A percentile compares a stretch with the other conserved stretches of the same genome.
Evolutionary conservation across 2,113 vertebrate species (phyloP).

Genomic region (Amphiprion percula): DNA sequence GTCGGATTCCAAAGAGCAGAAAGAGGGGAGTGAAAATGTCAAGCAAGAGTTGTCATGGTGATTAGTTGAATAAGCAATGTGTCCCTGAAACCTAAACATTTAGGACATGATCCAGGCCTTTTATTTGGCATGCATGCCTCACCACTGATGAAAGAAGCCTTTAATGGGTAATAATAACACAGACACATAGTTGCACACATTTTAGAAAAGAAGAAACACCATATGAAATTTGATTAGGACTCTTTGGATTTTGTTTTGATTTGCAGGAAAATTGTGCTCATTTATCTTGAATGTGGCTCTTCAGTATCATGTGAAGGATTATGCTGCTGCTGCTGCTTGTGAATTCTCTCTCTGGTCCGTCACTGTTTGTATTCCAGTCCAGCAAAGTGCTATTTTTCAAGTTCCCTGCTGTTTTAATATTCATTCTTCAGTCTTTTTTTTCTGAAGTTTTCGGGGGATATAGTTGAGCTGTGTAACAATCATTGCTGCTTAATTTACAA

Average conservation of each 20-base stretch:
- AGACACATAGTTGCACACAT: constrained; percentile 31
- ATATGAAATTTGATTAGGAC: constrained; percentile 58
- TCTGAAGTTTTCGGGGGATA: constrained; percentile 22
- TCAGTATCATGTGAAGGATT: constrained; percentile 77
- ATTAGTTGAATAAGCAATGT: constrained; percentile 82
- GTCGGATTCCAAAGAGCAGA: constrained; percentile 63
- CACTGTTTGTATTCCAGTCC: constrained; percentile 75
- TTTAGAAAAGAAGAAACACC: constrained; percentile 12
- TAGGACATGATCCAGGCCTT: constrained; percentile 64
- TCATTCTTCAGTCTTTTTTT: constrained; percentile 50
- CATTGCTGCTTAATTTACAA: constrained; percentile 32
- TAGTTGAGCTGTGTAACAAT: constrained; percentile 41
- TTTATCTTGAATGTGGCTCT: constrained; percentile 65
- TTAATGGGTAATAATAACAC: constrained; percentile 51
- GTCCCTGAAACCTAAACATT: constrained; percentile 75
- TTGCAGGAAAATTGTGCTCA: constrained; percentile 52
- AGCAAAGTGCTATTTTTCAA: constrained; percentile 64
- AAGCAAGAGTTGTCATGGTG: constrained; percentile 85
- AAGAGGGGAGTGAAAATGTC: constrained; percentile 68
- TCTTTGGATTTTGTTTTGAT: constrained; percentile 47
- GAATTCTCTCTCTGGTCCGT: constrained; percentile 66
- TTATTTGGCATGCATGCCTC: constrained; percentile 40
- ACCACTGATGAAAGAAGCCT: constrained; percentile 51
- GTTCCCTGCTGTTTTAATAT: constrained; percentile 77
- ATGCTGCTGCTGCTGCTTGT: constrained; percentile 73